Conservation (phyloP, 2,797 vertebrate species). For the Typhlichthys subterraneus region DNA sequence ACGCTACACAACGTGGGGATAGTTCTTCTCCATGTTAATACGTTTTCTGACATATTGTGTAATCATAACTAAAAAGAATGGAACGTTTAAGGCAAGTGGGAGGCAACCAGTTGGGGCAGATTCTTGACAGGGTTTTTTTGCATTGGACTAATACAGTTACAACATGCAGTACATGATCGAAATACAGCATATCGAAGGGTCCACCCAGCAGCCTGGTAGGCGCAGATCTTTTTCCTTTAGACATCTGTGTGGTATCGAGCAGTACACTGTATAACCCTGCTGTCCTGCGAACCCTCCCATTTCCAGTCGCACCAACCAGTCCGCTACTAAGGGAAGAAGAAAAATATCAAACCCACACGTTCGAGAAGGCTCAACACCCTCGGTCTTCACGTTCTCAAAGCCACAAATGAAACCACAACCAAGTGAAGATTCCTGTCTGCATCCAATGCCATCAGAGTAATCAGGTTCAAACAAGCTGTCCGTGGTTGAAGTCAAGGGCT, state of each 20-base stretch:
- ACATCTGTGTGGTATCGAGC: conserved; percentile 47
- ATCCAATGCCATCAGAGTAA: conserved; percentile 47
- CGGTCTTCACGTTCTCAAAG: conserved; percentile 39
- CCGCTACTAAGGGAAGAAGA: conserved; percentile 33
- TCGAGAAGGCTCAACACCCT: conserved; percentile 34
- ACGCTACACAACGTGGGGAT: conserved; percentile 3
- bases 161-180: background rate
- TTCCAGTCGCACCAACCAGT: conserved; percentile 46
- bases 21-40: background rate
- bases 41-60: no score
- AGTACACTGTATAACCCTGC: conserved; percentile 9
- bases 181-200: conserved; percentile 36
- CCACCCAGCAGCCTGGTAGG: conserved; percentile 34
- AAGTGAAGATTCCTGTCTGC: conserved; percentile 54
- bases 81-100: background rate
- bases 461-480: conserved; percentile 60
- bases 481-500: conserved; percentile 79
- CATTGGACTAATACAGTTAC: background rate
- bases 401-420: conserved; percentile 39
- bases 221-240: conserved; percentile 43
- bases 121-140: no score
- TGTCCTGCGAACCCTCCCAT: background rate
- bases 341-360: conserved; percentile 4
- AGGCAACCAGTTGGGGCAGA: no score
- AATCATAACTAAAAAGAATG: background rate